Conservation (phyloP, 2,797 vertebrate species). For the Hozukius guyotensis region DNA sequence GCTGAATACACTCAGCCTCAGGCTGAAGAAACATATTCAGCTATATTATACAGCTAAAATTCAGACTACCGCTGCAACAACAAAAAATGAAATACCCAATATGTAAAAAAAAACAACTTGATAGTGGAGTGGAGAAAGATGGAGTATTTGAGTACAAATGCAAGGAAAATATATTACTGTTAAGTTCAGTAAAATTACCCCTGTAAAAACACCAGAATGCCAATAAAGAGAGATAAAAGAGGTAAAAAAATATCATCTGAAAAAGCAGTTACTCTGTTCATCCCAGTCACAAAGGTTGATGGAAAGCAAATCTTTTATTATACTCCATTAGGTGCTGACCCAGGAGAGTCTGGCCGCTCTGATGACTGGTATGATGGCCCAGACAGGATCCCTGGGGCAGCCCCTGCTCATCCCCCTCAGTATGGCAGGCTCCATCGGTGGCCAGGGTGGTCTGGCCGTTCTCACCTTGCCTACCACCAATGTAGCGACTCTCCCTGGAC, state of each 20-base stretch:
- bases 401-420: constrained; percentile 96
- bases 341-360: constrained; percentile 96
- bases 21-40: constrained; percentile 5
- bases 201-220: background rate
- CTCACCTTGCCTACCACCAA: constrained; percentile 94
- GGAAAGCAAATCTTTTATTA: background rate
- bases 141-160: background rate
- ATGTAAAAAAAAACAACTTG: background rate
- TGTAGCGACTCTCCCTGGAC: constrained; percentile 90
- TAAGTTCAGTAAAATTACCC: background rate
- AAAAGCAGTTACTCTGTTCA: background rate
- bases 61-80: background rate
- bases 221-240: background rate
- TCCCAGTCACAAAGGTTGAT: background rate
- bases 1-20: background rate
- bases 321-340: constrained; percentile 88
- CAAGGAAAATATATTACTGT: background rate
- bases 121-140: background rate
- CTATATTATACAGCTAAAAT: background rate
- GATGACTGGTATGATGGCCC: constrained; percentile 97
- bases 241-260: background rate
- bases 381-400: constrained; percentile 93
- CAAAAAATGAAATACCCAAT: background rate
- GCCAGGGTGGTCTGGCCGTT: constrained; percentile 93
- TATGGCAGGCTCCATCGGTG: constrained; percentile 92